Evolutionary conservation across 2,888 invertebrate species (phyloP).

Genomic region (Cosmopolites sordidus): DNA sequence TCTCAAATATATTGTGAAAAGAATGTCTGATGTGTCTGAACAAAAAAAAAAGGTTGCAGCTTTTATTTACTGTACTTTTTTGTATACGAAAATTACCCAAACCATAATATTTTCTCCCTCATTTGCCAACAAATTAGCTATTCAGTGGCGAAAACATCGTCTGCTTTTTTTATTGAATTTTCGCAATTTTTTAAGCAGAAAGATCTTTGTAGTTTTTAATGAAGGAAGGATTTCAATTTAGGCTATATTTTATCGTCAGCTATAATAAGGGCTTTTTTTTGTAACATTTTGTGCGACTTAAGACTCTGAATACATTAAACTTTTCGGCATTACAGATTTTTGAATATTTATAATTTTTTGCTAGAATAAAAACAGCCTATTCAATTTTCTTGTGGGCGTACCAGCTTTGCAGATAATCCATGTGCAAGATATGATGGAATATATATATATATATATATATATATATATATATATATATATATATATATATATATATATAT

Average conservation of each 20-base stretch:
- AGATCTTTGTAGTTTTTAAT: slow-evolving; percentile 21
- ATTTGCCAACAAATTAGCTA: slow-evolving; percentile 22
- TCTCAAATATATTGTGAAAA: slow-evolving; percentile 2
- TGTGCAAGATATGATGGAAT: no score
- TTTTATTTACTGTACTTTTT: slow-evolving; percentile 8
- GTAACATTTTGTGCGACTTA: no score
- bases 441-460: no score
- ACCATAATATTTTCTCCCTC: slow-evolving; percentile 16
- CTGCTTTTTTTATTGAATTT: slow-evolving; percentile 25
- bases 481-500: no score
- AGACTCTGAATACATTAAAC: no score
- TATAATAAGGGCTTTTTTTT: no score
- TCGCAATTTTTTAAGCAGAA: slow-evolving; percentile 20
- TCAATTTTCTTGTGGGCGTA: no score
- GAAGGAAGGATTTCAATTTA: slow-evolving; percentile 17
- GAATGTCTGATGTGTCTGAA: not conserved
- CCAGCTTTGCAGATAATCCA: no score
- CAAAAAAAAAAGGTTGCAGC: slow-evolving; percentile 1
- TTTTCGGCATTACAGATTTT: no score
- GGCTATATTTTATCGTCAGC: slow-evolving; percentile 14
- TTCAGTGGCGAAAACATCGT: slow-evolving; percentile 20
- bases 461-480: no score
- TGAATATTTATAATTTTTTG: no score
- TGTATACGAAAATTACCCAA: slow-evolving; percentile 17
- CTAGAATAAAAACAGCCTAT: no score